Evolutionary conservation across 2,113 vertebrate genomes (phyloP).

Genomic region (Oophaga pumilio): DNA sequence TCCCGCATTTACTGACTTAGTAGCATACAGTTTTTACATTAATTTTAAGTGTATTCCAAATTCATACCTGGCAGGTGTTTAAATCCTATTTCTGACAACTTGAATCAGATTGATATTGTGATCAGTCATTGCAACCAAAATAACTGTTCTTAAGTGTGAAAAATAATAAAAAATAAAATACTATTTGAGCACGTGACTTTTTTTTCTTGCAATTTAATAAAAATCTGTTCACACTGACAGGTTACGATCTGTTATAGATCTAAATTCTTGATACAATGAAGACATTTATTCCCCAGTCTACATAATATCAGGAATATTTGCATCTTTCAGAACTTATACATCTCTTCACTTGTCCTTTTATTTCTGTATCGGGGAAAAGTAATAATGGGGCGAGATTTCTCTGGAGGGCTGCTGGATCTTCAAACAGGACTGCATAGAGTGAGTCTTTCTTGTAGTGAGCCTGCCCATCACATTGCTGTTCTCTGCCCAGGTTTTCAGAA

Average conservation of each 20-base stretch:
- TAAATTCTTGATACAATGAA: no score
- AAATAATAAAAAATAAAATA: not conserved
- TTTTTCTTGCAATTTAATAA: not conserved
- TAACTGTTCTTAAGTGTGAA: not conserved
- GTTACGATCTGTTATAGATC: no score
- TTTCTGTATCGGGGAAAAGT: slow-evolving; percentile 78
- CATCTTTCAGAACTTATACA: slow-evolving; percentile 25
- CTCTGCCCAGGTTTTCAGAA: slow-evolving; percentile 65
- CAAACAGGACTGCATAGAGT: slow-evolving; percentile 79
- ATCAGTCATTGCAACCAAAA: not conserved
- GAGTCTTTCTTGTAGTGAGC: slow-evolving; percentile 74
- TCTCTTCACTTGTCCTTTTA: slow-evolving; percentile 83
- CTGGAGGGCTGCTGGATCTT: slow-evolving; percentile 75
- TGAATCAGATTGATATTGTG: not conserved
- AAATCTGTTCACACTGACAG: no score
- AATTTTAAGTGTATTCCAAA: not conserved
- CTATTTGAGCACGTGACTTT: not conserved
- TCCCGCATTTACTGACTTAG: not conserved
- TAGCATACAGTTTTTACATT: not conserved
- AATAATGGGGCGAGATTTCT: slow-evolving; percentile 80
- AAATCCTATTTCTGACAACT: not conserved
- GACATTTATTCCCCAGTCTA: no score
- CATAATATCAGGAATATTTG: not conserved
- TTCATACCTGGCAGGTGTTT: not conserved
- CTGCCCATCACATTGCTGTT: slow-evolving; percentile 58